These are phyloP conservation scores for Oenanthe oenanthe DNA, from an alignment of 2,113 vertebrate genomes.

Conservation along the genomic window DNA sequence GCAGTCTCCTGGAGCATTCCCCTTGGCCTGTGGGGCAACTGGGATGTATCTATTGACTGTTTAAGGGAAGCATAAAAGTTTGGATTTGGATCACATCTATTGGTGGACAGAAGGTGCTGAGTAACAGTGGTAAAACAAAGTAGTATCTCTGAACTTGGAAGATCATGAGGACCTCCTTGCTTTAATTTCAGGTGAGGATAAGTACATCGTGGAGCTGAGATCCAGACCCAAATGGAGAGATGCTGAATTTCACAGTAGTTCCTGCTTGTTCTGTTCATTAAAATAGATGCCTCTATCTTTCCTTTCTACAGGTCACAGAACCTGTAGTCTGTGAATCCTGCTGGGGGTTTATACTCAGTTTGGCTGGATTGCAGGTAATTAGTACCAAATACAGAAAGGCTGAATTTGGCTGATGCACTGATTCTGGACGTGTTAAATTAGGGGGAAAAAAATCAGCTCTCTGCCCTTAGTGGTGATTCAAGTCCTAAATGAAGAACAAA, in stretches of 20 bases:
- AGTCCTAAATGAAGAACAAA: not conserved
- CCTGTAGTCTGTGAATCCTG: not conserved
- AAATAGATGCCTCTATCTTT: not conserved
- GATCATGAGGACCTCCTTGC: not conserved
- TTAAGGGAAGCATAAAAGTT: not conserved
- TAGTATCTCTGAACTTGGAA: not conserved
- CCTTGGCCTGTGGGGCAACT: not conserved
- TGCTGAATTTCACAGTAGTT: not conserved
- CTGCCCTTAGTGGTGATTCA: not conserved
- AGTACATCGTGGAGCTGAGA: not conserved
- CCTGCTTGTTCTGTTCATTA: not conserved
- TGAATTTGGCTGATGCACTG: not conserved
- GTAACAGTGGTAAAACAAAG: not conserved
- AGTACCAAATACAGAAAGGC: not conserved
- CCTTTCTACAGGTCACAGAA: not conserved
- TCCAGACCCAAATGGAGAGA: not conserved
- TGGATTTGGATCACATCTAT: not conserved
- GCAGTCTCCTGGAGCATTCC: not conserved
- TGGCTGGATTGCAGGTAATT: not conserved
- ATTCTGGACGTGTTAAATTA: not conserved
- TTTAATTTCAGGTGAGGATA: not conserved
- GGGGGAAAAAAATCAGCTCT: not conserved
- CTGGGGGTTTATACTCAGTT: not conserved
- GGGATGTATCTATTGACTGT: not conserved
- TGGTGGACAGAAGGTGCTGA: not conserved